Evolutionary conservation across 2,888 invertebrate genomes (phyloP).

Genomic region (Hololepta plana): DNA sequence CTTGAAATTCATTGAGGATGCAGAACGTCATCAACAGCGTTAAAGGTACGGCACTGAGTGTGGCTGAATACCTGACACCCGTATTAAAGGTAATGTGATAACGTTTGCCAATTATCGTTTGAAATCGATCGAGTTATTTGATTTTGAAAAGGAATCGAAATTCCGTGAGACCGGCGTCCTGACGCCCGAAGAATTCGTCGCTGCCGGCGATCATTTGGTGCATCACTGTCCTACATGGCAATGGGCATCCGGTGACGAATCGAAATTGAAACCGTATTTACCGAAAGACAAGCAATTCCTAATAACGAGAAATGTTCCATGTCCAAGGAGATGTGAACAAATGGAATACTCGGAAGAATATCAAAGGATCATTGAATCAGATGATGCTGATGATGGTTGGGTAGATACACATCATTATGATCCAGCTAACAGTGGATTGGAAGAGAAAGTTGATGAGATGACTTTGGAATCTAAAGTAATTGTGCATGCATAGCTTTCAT

Average conservation of each 20-base stretch:
- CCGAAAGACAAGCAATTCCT: constrained; percentile 94
- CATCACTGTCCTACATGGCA: constrained; percentile 99
- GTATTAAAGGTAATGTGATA: constrained; percentile 76
- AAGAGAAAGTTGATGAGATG: constrained; percentile 75
- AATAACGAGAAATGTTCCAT: constrained; percentile 93
- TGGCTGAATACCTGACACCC: constrained; percentile 92
- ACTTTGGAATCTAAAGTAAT: constrained; percentile 46
- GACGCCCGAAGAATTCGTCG: constrained; percentile 98
- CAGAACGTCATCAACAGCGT: constrained; percentile 91
- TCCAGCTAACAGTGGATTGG: constrained; percentile 38
- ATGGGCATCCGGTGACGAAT: constrained; percentile 87
- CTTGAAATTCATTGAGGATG: too few relatives aligned
- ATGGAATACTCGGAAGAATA: constrained; percentile 84
- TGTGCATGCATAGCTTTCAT: constrained; percentile 7
- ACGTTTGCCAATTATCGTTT: constrained; percentile 3
- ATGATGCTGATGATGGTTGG: constrained; percentile 86
- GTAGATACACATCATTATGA: constrained; percentile 93
- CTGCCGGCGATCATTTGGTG: constrained; percentile 94
- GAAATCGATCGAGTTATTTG: constrained; percentile 4
- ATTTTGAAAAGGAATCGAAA: constrained; percentile 63
- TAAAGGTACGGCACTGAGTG: constrained; percentile 87
- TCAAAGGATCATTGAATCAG: constrained; percentile 79
- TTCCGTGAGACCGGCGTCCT: constrained; percentile 94
- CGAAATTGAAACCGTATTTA: constrained; percentile 74
- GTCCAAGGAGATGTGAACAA: constrained; percentile 86